Conservation (phyloP, 2,113 vertebrate species). For the Paracanthobrama guichenoti region DNA sequence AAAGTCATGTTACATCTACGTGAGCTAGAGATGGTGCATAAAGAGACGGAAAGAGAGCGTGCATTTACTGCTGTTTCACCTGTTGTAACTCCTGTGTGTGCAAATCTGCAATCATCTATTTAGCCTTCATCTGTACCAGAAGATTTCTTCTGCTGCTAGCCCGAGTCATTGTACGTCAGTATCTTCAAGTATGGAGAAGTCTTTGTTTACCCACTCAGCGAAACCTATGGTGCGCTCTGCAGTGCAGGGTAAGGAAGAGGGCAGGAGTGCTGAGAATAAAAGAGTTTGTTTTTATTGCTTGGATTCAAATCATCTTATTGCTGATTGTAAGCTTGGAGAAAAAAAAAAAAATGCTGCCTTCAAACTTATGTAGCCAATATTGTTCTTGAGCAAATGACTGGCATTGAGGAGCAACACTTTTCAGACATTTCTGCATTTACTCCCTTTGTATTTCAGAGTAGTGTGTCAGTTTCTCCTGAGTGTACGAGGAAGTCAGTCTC, state of each 20-base stretch:
- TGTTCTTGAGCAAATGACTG: not conserved
- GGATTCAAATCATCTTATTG: not conserved
- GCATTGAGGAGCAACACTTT: not conserved
- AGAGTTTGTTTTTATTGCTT: constrained; percentile 21
- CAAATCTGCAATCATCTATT: too few relatives aligned
- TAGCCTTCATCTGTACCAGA: too few relatives aligned
- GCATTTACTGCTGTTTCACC: too few relatives aligned
- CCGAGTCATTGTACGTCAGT: not conserved
- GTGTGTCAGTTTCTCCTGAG: not conserved
- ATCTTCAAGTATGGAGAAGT: not conserved
- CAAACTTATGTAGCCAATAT: not conserved
- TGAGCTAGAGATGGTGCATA: too few relatives aligned
- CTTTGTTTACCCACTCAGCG: not conserved
- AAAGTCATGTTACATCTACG: too few relatives aligned
- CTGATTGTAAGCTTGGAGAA: constrained; percentile 6
- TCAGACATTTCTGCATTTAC: not conserved
- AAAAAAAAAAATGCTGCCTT: not conserved
- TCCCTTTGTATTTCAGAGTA: constrained; percentile 22
- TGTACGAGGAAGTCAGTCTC: not conserved
- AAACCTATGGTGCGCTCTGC: not conserved
- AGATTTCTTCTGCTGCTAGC: too few relatives aligned
- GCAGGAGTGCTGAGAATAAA: not conserved
- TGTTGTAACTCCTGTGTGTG: too few relatives aligned
- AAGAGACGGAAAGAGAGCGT: too few relatives aligned
- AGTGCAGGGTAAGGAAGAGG: not conserved